Base-by-base conservation (phyloP, 1,140 invertebrate species). In the Drosophila rufa region DNA sequence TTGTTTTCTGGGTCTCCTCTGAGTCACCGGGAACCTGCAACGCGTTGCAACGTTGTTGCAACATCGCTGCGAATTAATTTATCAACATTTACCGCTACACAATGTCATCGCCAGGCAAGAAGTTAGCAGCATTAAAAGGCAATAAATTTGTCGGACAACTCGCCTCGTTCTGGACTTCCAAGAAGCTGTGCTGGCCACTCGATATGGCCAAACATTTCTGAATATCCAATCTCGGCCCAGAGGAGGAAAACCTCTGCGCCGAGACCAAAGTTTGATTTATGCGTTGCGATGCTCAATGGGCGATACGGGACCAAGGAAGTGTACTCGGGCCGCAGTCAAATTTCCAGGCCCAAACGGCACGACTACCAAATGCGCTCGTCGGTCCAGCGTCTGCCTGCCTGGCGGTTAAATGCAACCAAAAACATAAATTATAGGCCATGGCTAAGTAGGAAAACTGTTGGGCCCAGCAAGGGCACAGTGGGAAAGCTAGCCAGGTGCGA, bases 401-500 rank as follows among this genome's bases (percentile, higher is more conserved):
- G 76, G 40, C 80, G 80, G 83, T 80, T 78, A 86, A 87, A 79
- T 66, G 84, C 65, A 79, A 75, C 78, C 71, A 78, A 82, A 89
- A 82, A 89, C 84, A 87, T 87, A 87, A 87, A 89, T 87, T 87
- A 87, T 89, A 80, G 79, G 77, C 84, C 84, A 75, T 74, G 77
- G 80, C 80, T 89, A 80, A 80, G 75, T 61, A 70, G 60, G 74
- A 58, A 77, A 77, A 75, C 67, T 70, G 30, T 66, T 66, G 36
- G 47, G 45, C 45, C 51, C 40, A 27, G 22, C 75, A 48, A 8
- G 51, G 46, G 59, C 43, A 85, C 82, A 75, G 69, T 85, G 82
- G 82, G 50, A 64, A 22, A 42, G 14, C 17, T 0, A 11, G 27
- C 14, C 3, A 8, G 30, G 6, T n/a, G 0, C 12, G 3, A 51